Evolutionary conservation across 2,113 vertebrate species (phyloP).

Genomic region (Atractosteus spatula): DNA sequence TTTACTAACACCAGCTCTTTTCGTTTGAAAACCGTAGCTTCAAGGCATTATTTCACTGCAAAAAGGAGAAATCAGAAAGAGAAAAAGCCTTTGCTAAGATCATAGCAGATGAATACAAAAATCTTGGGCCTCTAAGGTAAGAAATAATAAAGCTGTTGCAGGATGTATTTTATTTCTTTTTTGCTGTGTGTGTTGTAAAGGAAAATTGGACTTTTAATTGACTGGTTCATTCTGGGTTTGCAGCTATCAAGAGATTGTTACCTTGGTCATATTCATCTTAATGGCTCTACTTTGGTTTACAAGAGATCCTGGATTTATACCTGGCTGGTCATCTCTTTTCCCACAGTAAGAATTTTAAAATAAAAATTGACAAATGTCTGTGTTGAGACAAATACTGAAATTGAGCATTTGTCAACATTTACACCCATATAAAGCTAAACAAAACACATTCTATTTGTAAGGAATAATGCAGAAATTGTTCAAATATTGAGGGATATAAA

Average conservation of each 20-base stretch:
- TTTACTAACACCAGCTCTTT: conserved; percentile 7
- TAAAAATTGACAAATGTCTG: neutral
- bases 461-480: no score
- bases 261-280: conserved; percentile 71
- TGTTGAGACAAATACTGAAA: no score
- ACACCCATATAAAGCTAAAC: no score
- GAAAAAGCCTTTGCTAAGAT: conserved; percentile 68
- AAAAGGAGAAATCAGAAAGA: conserved; percentile 56
- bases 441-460: no score
- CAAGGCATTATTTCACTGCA: conserved; percentile 67
- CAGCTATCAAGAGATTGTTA: conserved; percentile 83
- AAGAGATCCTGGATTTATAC: conserved; percentile 82
- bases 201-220: neutral
- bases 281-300: conserved; percentile 87
- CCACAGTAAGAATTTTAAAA: conserved; percentile 67
- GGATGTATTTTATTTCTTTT: neutral
- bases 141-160: conserved; percentile 1
- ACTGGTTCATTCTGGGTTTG: conserved; percentile 29
- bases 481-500: no score
- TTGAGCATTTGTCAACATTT: no score
- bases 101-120: conserved; percentile 72
- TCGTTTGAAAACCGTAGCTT: conserved; percentile 56
- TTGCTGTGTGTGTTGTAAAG: neutral
- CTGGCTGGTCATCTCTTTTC: conserved; percentile 83
- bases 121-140: conserved; percentile 76